phyloP scores from a whole-genome alignment of 2,113 vertebrate genomes.

The Labeo rohita region DNA sequence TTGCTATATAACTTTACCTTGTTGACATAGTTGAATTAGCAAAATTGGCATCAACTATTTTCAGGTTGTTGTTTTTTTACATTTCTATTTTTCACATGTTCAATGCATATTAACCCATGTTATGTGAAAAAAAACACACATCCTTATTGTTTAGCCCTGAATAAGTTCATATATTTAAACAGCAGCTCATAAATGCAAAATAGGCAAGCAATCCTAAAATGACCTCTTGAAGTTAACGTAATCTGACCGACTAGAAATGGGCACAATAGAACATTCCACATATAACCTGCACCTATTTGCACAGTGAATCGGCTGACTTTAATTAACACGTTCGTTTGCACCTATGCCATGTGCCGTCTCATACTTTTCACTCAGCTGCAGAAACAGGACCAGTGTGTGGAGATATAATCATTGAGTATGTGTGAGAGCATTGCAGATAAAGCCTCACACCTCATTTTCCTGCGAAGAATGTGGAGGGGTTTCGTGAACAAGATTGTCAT shows the following conservation, averaged over 20 bases:
- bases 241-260: not conserved
- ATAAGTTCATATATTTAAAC: not conserved
- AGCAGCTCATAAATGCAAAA: not conserved
- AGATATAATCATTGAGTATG: conserved; percentile 34
- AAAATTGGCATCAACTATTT: not conserved
- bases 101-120: not conserved
- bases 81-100: too few relatives aligned
- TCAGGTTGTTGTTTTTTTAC: too few relatives aligned
- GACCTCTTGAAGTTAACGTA: not conserved
- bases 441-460: conserved; percentile 60
- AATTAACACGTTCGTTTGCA: conserved; percentile 38
- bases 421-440: conserved; percentile 44
- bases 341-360: not conserved
- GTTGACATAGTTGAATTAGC: not conserved
- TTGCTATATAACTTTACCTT: too few relatives aligned
- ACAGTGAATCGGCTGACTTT: conserved; percentile 32
- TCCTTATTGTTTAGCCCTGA: not conserved
- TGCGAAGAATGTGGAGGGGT: conserved; percentile 61
- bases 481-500: conserved; percentile 48
- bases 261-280: conserved; percentile 37
- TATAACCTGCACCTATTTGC: conserved; percentile 13
- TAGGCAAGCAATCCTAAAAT: not conserved
- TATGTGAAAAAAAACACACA: not conserved
- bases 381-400: conserved; percentile 16
- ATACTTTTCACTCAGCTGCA: conserved; percentile 26